These are phyloP conservation scores for Speoplatyrhinus poulsoni DNA, from an alignment of 2,113 vertebrate genomes.

Conservation along the genomic window DNA sequence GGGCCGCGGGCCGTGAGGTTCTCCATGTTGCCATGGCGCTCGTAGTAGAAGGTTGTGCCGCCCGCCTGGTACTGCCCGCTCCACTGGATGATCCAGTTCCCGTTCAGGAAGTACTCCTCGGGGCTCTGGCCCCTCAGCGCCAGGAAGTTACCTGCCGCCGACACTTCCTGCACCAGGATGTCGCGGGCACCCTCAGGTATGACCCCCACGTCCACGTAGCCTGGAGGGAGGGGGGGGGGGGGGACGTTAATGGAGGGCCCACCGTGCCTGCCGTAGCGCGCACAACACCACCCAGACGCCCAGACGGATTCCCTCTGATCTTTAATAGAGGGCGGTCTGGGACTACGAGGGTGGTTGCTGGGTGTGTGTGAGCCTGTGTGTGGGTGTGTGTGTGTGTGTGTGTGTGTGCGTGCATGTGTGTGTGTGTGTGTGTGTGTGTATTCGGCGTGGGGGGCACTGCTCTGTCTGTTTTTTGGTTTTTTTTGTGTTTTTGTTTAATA, in stretches of 20 bases:
- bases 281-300: slow-evolving; percentile 55
- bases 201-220: slow-evolving; percentile 90
- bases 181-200: slow-evolving; percentile 94
- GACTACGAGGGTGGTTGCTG: slow-evolving; percentile 55
- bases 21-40: slow-evolving; percentile 90
- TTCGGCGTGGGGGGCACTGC: slow-evolving; percentile 65
- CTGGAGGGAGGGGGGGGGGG: slow-evolving; percentile 63
- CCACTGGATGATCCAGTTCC: slow-evolving; percentile 97
- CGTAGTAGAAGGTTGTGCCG: slow-evolving; percentile 88
- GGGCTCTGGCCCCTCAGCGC: slow-evolving; percentile 84
- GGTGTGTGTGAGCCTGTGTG: background rate
- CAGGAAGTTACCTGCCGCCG: slow-evolving; percentile 93
- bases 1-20: slow-evolving; percentile 92
- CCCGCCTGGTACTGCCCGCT: slow-evolving; percentile 93
- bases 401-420: slow-evolving; percentile 2
- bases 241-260: slow-evolving; percentile 63
- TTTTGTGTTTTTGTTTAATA: slow-evolving; percentile 44
- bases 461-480: slow-evolving; percentile 62
- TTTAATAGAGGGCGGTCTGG: slow-evolving; percentile 71
- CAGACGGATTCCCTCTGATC: slow-evolving; percentile 70
- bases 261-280: slow-evolving; percentile 67
- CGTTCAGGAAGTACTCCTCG: slow-evolving; percentile 92
- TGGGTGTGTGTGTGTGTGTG: slow-evolving; percentile 6
- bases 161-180: slow-evolving; percentile 88
- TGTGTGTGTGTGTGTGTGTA: slow-evolving; percentile 32